Base-by-base conservation (phyloP, 2,888 invertebrate species). In the Therioaphis trifolii region DNA sequence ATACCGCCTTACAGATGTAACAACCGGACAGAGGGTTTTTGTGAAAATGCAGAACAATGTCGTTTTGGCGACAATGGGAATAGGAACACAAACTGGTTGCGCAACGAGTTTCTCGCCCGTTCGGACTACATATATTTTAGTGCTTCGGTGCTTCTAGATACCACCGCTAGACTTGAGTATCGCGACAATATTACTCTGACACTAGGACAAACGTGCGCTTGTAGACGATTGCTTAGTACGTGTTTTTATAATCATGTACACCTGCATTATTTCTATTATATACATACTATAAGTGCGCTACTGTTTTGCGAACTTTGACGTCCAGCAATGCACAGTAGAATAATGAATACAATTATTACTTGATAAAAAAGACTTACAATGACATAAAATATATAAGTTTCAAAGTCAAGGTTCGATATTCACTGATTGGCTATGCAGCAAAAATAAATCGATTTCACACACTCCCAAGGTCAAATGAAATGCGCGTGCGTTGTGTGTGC, bases 321-420 rank as follows among this genome's bases (percentile, higher is more conserved):
- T 72, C 21, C 21, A 5, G 3, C n/a, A 21, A 11, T 21, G 12
- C n/a, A 24, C 21, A 14, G 27, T 29, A 12, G 35, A 63, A 14
- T 63, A 55, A 55, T 72, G 46, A 35, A 27, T 27, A 69, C 7
- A 7, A 18, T 24, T 29, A 72, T 29, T 52, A 46, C 29, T 43
- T 68, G 21, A 76, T 43, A 63, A 63, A 14, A 76, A 43, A 3
- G 35, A 5, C 35, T 5, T 75, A 27, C n/a, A 35, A 74, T 12
- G 40, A 40, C 18, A 29, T 15, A 15, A 29, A 76, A 58, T 35
- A 35, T 35, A 35, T 35, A 63, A 58, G 58, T 79, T 71, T 79
- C 79, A 79, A 79, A 79, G 79, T 71, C 79, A 79, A 79, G 69
- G 69, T 71, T 58, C 55, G 15, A 79, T 55, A 69, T 58, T 43